Conservation (phyloP, 2,797 vertebrate genomes). For the Cuculus canorus region DNA sequence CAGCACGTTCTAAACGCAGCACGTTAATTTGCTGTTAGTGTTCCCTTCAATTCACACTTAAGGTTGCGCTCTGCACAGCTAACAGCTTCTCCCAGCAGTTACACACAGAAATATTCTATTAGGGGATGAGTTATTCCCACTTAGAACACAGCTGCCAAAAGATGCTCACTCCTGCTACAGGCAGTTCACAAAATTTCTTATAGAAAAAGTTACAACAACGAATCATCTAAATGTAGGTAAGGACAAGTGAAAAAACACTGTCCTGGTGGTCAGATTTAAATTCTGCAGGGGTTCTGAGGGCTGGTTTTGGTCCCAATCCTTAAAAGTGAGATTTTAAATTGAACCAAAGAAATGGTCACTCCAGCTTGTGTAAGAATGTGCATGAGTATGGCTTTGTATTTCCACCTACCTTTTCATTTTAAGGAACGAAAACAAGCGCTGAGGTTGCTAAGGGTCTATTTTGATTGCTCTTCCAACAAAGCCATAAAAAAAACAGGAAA, state of each 20-base stretch:
- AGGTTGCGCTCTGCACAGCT: not conserved
- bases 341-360: not conserved
- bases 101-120: not conserved
- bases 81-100: conserved; percentile 14
- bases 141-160: not conserved
- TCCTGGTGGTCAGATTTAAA: not conserved
- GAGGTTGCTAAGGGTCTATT: not conserved
- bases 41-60: not conserved
- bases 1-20: not conserved
- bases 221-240: not conserved
- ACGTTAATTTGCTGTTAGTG: not conserved
- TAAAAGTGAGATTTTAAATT: not conserved
- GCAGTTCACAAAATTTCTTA: not conserved
- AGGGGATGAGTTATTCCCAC: not conserved
- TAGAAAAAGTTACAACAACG: not conserved
- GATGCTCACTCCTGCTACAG: not conserved
- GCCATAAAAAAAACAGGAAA: not conserved
- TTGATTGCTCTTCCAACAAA: not conserved
- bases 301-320: rapidly evolving
- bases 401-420: not conserved
- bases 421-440: not conserved
- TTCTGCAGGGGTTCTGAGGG: not conserved
- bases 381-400: not conserved
- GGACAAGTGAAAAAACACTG: not conserved
- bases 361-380: not conserved